Base-by-base conservation (phyloP, 1,140 invertebrate species). In the Forficula auricularia region DNA sequence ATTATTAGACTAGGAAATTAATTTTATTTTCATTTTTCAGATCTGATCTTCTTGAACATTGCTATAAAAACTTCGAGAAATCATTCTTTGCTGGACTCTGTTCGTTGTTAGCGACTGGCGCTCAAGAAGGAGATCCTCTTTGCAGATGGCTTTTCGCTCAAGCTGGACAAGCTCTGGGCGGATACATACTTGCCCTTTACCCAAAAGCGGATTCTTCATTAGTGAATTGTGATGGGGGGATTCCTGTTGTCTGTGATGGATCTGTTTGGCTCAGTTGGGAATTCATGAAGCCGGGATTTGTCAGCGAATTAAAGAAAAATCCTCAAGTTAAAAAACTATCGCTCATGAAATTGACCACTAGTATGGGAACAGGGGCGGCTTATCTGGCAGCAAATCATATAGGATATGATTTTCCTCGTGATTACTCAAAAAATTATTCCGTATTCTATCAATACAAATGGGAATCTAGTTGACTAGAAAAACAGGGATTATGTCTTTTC, bases 241-340 rank as follows among this genome's bases (percentile, higher is more conserved):
- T 94, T 1, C 77, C 79, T 22, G 70, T 97, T 0, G 75, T 95
- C 0, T 92, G 89, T 57, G 85, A 96, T 1, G 94, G 94, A 1
- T 95, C 90, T 0, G 89, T 98, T 0, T 98, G 89, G 82, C 79
- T 86, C 50, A 94, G 88, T 49, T 98, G 90, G 90, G 55, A 73
- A 2, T 66, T 81, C 1, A 55, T 97, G 38, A 67, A 81, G 55
- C 57, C 71, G 9, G 83, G 84, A 27, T 82, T 84, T 49, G 52
- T 70, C 1, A 49, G 62, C 1, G 64, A 73, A 42, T 59, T 86
- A 7, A 27, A 27, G 22, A 27, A 27, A 27, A 19, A 34, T 18
- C 19, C 27, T 0, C 12, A 19, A 13, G 43, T 77, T 0, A 57
- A 66, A 30, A 68, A 75, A 54, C 60, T 86, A 9, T 73, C 70